phyloP scores from a whole-genome alignment of 2,888 invertebrate species.

The Neuroscelio doddi region DNA sequence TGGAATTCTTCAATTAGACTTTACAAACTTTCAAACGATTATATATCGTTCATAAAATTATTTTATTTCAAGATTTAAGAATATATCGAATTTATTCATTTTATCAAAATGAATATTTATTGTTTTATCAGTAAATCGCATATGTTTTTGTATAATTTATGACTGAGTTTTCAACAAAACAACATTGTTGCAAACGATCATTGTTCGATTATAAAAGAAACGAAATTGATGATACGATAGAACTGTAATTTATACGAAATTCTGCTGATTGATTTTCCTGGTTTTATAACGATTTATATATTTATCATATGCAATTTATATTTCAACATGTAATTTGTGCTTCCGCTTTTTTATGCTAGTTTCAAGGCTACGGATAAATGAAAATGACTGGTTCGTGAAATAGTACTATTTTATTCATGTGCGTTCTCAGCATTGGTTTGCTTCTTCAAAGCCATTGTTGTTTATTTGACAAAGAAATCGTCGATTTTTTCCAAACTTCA shows the following conservation, averaged over 20 bases:
- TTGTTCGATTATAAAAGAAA: not conserved
- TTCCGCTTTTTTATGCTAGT: slow-evolving; percentile 10
- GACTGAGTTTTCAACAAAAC: not conserved
- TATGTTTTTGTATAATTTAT: not conserved
- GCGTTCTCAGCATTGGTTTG: slow-evolving; percentile 3
- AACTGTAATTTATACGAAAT: not conserved
- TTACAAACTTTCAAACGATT: too few species aligned
- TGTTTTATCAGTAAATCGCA: too few species aligned
- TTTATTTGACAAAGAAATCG: not conserved
- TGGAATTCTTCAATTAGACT: too few species aligned
- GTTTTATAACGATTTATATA: not conserved
- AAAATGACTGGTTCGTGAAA: not conserved
- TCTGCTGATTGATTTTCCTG: not conserved
- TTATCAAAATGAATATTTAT: too few species aligned
- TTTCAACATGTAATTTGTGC: slow-evolving; percentile 3
- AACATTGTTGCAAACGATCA: not conserved
- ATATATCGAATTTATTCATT: too few species aligned
- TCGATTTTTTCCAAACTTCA: too few species aligned
- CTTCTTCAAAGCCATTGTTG: not conserved
- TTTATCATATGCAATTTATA: not conserved
- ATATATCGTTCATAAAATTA: too few species aligned
- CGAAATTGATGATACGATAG: not conserved
- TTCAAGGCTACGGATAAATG: slow-evolving; percentile 1
- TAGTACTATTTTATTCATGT: slow-evolving; percentile 1
- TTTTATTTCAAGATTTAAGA: too few species aligned